A percentile compares a stretch with the other conserved stretches of the same genome.
These are phyloP conservation scores for Myotis findleyi DNA, from an alignment of 2,797 vertebrate genomes.

Conservation along the genomic window DNA sequence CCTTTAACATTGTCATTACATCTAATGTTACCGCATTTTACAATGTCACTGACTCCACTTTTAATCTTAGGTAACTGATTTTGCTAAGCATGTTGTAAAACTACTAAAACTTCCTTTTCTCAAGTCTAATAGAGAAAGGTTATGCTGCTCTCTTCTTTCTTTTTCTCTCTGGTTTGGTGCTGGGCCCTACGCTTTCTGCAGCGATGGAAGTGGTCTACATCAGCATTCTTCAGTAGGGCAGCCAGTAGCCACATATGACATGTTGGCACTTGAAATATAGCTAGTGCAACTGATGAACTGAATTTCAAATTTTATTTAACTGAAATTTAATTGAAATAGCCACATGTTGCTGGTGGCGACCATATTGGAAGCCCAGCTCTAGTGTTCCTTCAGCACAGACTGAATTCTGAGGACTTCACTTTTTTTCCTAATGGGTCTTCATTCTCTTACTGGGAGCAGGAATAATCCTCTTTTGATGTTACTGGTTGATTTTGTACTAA, in stretches of 20 bases:
- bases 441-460: not conserved
- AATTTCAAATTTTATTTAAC: not conserved
- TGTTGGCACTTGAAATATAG: not conserved
- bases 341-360: not conserved
- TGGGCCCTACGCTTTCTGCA: not conserved
- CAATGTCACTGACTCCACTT: constrained; percentile 13
- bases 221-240: not conserved
- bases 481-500: not conserved
- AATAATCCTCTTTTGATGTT: not conserved
- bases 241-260: accelerated
- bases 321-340: constrained; percentile 1
- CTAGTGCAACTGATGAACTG: not conserved
- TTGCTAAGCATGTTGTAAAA: constrained; percentile 58
- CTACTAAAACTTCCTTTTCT: not conserved
- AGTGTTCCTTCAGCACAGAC: not conserved
- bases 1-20: constrained; percentile 53
- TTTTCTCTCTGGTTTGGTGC: accelerated
- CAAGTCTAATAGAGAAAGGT: not conserved
- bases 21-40: constrained; percentile 48
- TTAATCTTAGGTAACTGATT: constrained; percentile 51
- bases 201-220: not conserved
- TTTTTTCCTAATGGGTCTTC: not conserved
- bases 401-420: not conserved
- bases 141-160: not conserved
- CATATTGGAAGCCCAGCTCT: not conserved